Evolutionary conservation across 2,888 invertebrate genomes (phyloP).

Genomic region (Sinotaia quadrata): DNA sequence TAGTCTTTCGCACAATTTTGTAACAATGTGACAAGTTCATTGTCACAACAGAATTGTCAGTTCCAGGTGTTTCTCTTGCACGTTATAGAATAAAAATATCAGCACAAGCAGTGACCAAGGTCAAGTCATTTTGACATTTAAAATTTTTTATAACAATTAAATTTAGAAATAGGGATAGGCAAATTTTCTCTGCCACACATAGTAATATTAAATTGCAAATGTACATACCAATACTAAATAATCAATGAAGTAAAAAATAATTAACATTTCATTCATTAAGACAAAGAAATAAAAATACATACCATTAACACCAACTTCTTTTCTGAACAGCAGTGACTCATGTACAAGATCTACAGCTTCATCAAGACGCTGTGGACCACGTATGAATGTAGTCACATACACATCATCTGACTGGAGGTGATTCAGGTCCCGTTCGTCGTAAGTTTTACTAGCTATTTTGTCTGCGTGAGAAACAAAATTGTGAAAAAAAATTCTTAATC

Average conservation of each 20-base stretch:
- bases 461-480: not conserved
- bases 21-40: too few species aligned
- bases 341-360: constrained; percentile 83
- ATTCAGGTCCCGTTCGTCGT: constrained; percentile 66
- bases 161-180: too few species aligned
- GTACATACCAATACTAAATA: not conserved
- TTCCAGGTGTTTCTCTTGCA: too few species aligned
- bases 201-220: too few species aligned
- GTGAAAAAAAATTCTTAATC: too few species aligned
- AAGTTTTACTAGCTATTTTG: constrained; percentile 1
- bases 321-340: constrained; percentile 87
- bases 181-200: too few species aligned
- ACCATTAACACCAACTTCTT: constrained; percentile 78
- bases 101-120: too few species aligned
- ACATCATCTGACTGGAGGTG: constrained; percentile 59
- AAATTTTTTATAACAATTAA: too few species aligned
- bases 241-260: not conserved
- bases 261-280: not conserved
- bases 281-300: constrained; percentile 28
- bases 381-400: constrained; percentile 77
- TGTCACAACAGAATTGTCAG: too few species aligned
- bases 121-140: too few species aligned
- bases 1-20: too few species aligned
- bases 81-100: too few species aligned
- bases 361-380: constrained; percentile 80